Evolutionary conservation across 1,140 invertebrate species (phyloP).

Genomic region (Neodiprion virginianus): DNA sequence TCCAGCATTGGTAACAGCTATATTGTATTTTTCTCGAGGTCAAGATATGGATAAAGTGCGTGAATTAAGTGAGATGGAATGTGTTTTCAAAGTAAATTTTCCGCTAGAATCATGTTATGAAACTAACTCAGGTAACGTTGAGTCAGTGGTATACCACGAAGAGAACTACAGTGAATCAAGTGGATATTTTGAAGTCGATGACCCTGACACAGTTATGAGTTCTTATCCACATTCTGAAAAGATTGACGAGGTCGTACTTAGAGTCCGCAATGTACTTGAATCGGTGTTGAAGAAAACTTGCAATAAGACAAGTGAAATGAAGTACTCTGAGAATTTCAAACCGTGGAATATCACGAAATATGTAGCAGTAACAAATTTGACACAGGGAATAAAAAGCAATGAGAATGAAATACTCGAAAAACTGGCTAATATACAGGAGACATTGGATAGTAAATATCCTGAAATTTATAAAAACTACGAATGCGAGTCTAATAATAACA

Average conservation of each 20-base stretch:
- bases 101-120: slow-evolving; percentile 24
- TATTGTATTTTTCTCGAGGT: slow-evolving; percentile 29
- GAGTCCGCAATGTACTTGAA: slow-evolving; percentile 30
- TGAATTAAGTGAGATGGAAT: slow-evolving; percentile 21
- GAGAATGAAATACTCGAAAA: neutral
- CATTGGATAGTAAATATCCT: neutral
- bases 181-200: neutral
- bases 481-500: neutral
- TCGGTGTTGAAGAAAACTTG: slow-evolving; percentile 24
- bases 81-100: slow-evolving; percentile 30
- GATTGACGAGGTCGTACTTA: slow-evolving; percentile 33
- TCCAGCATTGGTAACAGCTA: slow-evolving; percentile 29
- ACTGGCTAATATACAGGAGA: neutral
- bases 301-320: neutral
- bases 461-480: neutral
- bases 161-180: slow-evolving; percentile 10
- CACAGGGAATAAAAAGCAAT: neutral
- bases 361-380: neutral
- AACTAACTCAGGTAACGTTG: neutral
- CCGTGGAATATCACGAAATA: slow-evolving; percentile 16
- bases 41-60: slow-evolving; percentile 11
- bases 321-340: neutral
- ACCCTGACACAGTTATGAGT: neutral
- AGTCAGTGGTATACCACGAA: neutral
- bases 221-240: slow-evolving; percentile 17